Base-by-base conservation (phyloP, 2,888 invertebrate genomes). In the Idaea aversata region DNA sequence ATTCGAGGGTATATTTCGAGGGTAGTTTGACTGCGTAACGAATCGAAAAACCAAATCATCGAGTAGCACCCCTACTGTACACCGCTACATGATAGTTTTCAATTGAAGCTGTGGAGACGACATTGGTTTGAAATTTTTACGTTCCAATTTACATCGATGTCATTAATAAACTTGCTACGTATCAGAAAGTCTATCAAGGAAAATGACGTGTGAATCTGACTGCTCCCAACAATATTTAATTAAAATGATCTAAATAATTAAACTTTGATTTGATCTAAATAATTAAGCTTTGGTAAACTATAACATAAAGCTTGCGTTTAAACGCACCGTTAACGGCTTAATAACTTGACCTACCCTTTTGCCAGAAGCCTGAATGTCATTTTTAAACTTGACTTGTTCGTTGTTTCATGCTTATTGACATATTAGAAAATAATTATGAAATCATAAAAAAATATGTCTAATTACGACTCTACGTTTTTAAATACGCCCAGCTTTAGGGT, bases 31-130 rank as follows among this genome's bases (percentile, higher is more conserved):
- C 91, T 90, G 92, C 93, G 92, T 93, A 93, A 93, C 93, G 93
- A 93, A 93, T 92, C 91, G 92, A 91, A 91, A 93, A 93, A 93
- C 93, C 93, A 93, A 93, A 93, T 93, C 92, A 93, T 92, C 91
- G 91, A 92, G 93, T 91, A 84, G 91, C 90, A 89, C 92, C 93
- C 92, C 92, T 91, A 87, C 85, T 81, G 88, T 81, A 88, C 84
- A 85, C 88, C 87, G 86, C 90, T 90, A 88, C 90, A 90, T 91
- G 91, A 93, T 93, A 93, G 92, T 92, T 91, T 82, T 81, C 79
- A 81, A 76, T 66, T 71, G 72, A 77, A 65, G 68, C 68, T 36
- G 67, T 89, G 74, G 91, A 92, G 88, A 76, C 70, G 75, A 38
- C 61, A 34, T 63, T 69, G 13, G 75, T 63, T 62, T 36, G 72